Evolutionary conservation across 2,888 invertebrate genomes (phyloP).

Genomic region (Aporophyla nigra): DNA sequence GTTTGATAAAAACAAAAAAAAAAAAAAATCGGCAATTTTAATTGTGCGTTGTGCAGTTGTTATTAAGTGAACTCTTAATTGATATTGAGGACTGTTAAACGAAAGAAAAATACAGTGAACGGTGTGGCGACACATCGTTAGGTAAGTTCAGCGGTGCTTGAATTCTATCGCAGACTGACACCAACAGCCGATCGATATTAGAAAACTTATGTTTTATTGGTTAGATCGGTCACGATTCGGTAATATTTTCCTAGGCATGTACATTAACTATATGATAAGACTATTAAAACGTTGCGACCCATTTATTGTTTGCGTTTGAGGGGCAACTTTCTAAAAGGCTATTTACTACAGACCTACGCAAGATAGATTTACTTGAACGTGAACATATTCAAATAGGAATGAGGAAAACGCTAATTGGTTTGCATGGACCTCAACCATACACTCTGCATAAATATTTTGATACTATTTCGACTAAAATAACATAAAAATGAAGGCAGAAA

Average conservation of each 20-base stretch:
- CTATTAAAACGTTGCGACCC: constrained; percentile 56
- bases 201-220: constrained; percentile 77
- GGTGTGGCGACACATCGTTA: constrained; percentile 64
- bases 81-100: constrained; percentile 29
- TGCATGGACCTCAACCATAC: neutral
- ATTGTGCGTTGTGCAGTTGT: constrained; percentile 67
- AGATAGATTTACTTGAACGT: constrained; percentile 21
- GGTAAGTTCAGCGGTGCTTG: constrained; percentile 63
- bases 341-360: constrained; percentile 31
- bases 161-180: constrained; percentile 69
- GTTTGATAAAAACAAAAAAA: constrained; percentile 71
- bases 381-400: constrained; percentile 21
- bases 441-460: neutral
- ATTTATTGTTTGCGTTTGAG: constrained; percentile 68
- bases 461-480: neutral
- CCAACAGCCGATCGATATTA: constrained; percentile 87
- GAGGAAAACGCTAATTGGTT: constrained; percentile 1
- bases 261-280: constrained; percentile 28
- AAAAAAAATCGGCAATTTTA: constrained; percentile 64
- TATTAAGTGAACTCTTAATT: constrained; percentile 57
- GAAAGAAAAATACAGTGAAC: constrained; percentile 37
- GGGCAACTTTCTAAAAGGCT: constrained; percentile 71
- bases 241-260: constrained; percentile 43
- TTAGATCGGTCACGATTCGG: constrained; percentile 65
- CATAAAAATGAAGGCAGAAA: constrained; percentile 9